phyloP scores from a whole-genome alignment of 1,140 invertebrate genomes.

The Laodelphax striatellus region DNA sequence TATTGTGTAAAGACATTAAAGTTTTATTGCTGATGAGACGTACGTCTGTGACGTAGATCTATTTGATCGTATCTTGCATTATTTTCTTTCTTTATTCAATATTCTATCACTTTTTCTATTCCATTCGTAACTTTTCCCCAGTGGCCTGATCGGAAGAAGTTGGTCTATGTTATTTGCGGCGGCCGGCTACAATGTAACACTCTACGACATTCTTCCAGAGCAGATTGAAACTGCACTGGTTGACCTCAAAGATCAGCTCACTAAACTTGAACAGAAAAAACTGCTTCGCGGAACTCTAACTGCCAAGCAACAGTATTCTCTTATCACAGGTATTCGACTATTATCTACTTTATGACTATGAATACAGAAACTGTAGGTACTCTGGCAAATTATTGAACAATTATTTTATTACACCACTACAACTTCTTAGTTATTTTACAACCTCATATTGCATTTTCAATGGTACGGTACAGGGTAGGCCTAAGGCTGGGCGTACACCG shows the following conservation, averaged over 20 bases:
- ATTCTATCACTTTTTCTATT: neutral
- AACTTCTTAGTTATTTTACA: too few relatives aligned
- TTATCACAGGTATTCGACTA: slow-evolving; percentile 57
- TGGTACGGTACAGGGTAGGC: too few relatives aligned
- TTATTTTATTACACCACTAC: too few relatives aligned
- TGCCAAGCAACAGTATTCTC: slow-evolving; percentile 58
- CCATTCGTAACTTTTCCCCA: slow-evolving; percentile 32
- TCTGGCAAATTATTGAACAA: neutral
- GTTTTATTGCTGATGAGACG: too few relatives aligned
- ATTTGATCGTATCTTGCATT: too few relatives aligned
- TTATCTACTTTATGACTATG: neutral
- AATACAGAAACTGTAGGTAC: neutral
- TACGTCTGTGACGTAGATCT: too few relatives aligned
- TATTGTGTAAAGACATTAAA: too few relatives aligned
- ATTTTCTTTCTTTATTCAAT: too few relatives aligned
- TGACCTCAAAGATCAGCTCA: slow-evolving; percentile 62
- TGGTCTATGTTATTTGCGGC: slow-evolving; percentile 94
- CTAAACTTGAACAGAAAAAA: slow-evolving; percentile 48
- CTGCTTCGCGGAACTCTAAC: slow-evolving; percentile 60
- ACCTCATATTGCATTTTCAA: too few relatives aligned
- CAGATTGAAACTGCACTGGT: slow-evolving; percentile 61
- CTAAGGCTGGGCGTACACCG: too few relatives aligned
- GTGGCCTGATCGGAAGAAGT: slow-evolving; percentile 84
- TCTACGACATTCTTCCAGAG: slow-evolving; percentile 70
- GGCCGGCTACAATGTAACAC: slow-evolving; percentile 73